Percentiles rank a stretch among this genome's conserved stretches.
These are phyloP conservation scores for Heliconius nattereri DNA, from an alignment of 1,140 invertebrate species.

Conservation along the genomic window DNA sequence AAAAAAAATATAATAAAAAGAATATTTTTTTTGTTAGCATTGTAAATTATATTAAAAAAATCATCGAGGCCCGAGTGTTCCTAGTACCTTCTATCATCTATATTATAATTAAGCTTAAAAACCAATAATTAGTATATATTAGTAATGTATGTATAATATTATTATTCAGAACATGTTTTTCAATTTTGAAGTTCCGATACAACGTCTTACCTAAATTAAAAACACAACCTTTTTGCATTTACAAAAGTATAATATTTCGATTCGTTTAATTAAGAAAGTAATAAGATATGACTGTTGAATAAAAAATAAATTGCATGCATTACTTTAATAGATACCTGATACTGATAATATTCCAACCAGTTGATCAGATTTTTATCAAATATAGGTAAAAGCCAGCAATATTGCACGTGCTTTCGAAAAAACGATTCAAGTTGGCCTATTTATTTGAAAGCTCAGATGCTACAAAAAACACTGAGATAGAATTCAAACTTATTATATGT, in stretches of 20 bases:
- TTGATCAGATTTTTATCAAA: slow-evolving; percentile 12
- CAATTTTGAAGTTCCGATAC: no score
- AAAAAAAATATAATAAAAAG: no score
- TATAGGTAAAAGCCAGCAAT: slow-evolving; percentile 12
- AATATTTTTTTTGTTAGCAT: no score
- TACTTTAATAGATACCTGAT: not conserved
- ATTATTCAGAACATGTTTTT: no score
- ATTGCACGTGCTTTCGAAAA: not conserved
- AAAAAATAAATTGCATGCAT: slow-evolving; percentile 2
- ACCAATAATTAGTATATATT: no score
- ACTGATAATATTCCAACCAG: slow-evolving; percentile 4
- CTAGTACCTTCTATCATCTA: no score
- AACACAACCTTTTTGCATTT: no score
- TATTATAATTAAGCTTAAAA: no score
- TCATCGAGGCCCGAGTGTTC: no score
- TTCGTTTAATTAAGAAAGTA: not conserved
- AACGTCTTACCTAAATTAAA: no score
- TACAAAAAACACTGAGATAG: not conserved
- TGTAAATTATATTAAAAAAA: no score
- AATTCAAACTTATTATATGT: not conserved
- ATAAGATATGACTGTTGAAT: not conserved
- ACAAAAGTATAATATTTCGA: not conserved
- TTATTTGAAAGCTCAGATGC: not conserved
- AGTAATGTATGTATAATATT: no score
- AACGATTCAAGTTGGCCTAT: slow-evolving; percentile 8